Conservation (phyloP, 2,888 invertebrate genomes). For the Saturnia pavonia region DNA sequence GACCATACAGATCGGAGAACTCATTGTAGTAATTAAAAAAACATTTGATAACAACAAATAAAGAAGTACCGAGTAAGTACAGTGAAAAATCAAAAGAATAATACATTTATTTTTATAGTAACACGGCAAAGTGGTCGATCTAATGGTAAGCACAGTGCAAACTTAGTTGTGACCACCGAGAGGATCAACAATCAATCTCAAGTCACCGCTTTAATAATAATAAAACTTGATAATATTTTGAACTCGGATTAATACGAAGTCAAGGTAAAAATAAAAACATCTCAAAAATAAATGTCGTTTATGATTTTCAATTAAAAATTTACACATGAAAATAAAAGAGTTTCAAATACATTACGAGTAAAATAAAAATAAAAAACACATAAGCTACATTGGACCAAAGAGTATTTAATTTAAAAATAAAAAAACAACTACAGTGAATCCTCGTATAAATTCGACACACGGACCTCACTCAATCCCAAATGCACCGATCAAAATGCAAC, state of each 20-base stretch:
- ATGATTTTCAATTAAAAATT: neutral
- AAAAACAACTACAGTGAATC: conserved; percentile 15
- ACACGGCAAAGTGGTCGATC: no score
- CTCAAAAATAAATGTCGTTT: conserved; percentile 15
- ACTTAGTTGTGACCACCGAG: no score
- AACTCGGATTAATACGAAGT: neutral
- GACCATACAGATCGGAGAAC: no score
- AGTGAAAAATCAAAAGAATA: no score
- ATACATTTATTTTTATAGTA: no score
- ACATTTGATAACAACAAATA: no score
- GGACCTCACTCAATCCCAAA: conserved; percentile 72
- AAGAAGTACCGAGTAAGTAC: no score
- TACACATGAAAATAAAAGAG: neutral
- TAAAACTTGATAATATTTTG: no score
- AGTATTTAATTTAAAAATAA: neutral
- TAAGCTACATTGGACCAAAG: neutral
- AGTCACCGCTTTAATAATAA: no score
- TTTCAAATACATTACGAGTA: neutral
- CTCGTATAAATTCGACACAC: conserved; percentile 27
- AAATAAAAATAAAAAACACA: neutral
- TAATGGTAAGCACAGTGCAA: no score
- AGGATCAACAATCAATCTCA: no score
- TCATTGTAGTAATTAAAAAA: no score
- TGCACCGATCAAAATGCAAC: conserved; percentile 66
- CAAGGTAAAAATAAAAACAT: neutral